Conservation (phyloP, 2,888 invertebrate genomes). For the Agrotis clavis region DNA sequence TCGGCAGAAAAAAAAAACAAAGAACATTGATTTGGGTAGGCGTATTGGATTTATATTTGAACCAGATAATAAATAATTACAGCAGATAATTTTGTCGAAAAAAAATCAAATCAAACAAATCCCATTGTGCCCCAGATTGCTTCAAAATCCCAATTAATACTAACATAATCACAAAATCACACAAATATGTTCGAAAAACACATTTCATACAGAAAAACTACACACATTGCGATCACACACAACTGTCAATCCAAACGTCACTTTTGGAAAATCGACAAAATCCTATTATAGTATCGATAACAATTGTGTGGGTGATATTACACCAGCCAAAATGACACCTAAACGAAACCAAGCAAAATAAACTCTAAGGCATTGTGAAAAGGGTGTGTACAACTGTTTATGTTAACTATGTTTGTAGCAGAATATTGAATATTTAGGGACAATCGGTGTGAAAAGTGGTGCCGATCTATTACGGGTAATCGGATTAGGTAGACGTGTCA, state of each 20-base stretch:
- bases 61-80: neutral
- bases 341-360: neutral
- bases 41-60: no score
- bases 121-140: slow-evolving; percentile 21
- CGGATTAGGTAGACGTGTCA: slow-evolving; percentile 84
- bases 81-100: neutral
- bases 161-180: slow-evolving; percentile 32
- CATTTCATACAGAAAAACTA: slow-evolving; percentile 54
- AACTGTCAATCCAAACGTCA: slow-evolving; percentile 72
- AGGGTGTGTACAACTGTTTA: slow-evolving; percentile 1
- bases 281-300: slow-evolving; percentile 54
- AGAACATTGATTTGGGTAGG: no score
- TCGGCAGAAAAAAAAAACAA: no score
- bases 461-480: slow-evolving; percentile 87
- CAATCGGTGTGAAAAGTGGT: slow-evolving; percentile 76
- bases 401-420: slow-evolving; percentile 16
- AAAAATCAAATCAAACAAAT: slow-evolving; percentile 41
- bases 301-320: slow-evolving; percentile 60
- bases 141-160: slow-evolving; percentile 54
- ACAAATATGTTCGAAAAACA: slow-evolving; percentile 47
- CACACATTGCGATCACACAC: slow-evolving; percentile 56
- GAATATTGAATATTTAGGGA: slow-evolving; percentile 64
- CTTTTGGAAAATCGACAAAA: slow-evolving; percentile 56
- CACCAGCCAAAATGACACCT: slow-evolving; percentile 19
- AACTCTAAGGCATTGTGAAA: neutral